Conservation (phyloP, 2,888 invertebrate genomes). For the Apamea crenata region DNA sequence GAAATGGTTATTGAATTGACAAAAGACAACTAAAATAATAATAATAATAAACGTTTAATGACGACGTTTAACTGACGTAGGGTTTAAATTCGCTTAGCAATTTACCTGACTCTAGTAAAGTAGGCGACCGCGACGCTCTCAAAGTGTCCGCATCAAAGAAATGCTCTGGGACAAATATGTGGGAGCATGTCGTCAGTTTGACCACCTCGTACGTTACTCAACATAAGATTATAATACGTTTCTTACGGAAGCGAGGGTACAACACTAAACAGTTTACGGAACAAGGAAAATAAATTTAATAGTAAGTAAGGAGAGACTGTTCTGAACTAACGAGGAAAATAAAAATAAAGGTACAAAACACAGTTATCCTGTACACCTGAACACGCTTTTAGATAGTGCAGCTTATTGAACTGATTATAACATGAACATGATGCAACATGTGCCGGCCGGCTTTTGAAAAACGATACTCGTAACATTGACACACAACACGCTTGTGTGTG, state of each 20-base stretch:
- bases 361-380: not conserved
- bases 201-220: not conserved
- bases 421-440: conserved; percentile 3
- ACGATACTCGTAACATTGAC: conserved; percentile 33
- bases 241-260: too few relatives aligned
- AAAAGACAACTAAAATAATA: too few relatives aligned
- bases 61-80: too few relatives aligned
- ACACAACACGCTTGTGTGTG: not conserved
- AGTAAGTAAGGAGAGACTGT: not conserved
- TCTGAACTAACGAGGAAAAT: not conserved
- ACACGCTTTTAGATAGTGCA: not conserved
- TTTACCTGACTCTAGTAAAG: not conserved
- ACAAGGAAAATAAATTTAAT: too few relatives aligned
- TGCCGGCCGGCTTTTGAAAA: conserved; percentile 20
- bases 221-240: not conserved
- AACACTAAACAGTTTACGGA: not conserved
- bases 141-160: not conserved
- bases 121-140: too few relatives aligned
- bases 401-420: not conserved
- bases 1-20: not conserved
- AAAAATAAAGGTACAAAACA: not conserved
- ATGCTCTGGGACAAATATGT: not conserved
- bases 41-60: too few relatives aligned
- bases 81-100: not conserved
- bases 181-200: too few relatives aligned